Conservation (phyloP, 1,140 invertebrate species). For the Megalonaias nervosa region DNA sequence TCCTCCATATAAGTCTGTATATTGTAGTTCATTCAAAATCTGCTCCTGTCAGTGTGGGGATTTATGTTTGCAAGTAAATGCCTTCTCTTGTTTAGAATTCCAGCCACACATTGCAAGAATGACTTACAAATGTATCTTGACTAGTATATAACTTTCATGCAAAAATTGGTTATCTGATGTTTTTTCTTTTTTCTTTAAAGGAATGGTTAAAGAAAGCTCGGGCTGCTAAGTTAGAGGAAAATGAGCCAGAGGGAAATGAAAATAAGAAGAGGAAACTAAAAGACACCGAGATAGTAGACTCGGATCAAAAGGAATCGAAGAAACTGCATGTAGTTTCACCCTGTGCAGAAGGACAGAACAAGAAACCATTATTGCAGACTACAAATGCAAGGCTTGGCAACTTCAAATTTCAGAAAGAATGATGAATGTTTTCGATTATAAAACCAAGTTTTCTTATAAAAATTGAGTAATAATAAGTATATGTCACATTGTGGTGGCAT, state of each 20-base stretch:
- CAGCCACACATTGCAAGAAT: neutral
- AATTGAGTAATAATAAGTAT: too few relatives aligned
- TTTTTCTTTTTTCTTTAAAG: slow-evolving; percentile 40
- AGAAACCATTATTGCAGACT: slow-evolving; percentile 47
- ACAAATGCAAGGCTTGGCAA: slow-evolving; percentile 52
- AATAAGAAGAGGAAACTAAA: slow-evolving; percentile 56
- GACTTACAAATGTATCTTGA: neutral
- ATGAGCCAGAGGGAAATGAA: slow-evolving; percentile 20
- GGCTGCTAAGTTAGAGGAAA: slow-evolving; percentile 5
- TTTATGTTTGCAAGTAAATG: neutral
- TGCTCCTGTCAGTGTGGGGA: neutral
- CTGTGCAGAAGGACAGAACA: slow-evolving; percentile 1
- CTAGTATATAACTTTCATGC: neutral
- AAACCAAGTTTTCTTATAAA: too few relatives aligned
- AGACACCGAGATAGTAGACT: slow-evolving; percentile 31
- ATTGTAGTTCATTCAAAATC: neutral
- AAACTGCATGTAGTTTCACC: slow-evolving; percentile 12
- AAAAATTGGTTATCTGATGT: neutral
- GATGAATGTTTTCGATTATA: neutral
- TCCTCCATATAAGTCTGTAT: neutral
- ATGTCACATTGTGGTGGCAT: too few relatives aligned
- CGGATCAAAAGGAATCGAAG: slow-evolving; percentile 23
- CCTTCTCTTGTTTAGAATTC: neutral
- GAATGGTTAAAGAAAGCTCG: slow-evolving; percentile 57
- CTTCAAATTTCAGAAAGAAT: slow-evolving; percentile 53